These are phyloP conservation scores for Ostrea denselamellosa DNA, from an alignment of 1,140 invertebrate species.

Conservation along the genomic window DNA sequence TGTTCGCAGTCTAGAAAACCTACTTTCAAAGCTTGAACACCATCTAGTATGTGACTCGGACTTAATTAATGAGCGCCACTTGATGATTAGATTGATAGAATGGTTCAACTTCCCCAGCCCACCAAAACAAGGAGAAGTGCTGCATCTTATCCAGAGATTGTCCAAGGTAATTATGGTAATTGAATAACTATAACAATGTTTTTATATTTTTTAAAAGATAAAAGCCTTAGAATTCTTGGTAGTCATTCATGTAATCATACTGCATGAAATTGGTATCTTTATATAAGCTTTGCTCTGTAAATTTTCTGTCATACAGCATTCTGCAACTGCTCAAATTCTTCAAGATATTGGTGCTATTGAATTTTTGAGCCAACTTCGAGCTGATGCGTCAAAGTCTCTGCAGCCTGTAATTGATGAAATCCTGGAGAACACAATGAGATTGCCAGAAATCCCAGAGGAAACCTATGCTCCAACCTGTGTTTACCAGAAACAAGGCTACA, in stretches of 20 bases:
- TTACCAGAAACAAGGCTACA: conserved; percentile 69
- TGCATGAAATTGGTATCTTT: no score
- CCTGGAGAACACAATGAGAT: conserved; percentile 72
- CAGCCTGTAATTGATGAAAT: conserved; percentile 74
- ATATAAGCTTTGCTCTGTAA: background rate
- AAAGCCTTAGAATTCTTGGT: background rate
- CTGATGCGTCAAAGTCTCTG: conserved; percentile 64
- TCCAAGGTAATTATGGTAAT: conserved; percentile 69
- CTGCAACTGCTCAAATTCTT: conserved; percentile 71
- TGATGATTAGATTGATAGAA: conserved; percentile 76
- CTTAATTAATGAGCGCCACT: conserved; percentile 74
- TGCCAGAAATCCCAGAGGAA: conserved; percentile 66
- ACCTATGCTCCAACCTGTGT: conserved; percentile 72
- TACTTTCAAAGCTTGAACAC: conserved; percentile 76
- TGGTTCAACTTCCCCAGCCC: conserved; percentile 76
- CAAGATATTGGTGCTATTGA: conserved; percentile 76
- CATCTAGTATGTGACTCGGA: conserved; percentile 76
- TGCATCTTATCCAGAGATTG: conserved; percentile 68
- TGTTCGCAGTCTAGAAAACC: conserved; percentile 74
- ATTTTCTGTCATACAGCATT: conserved; percentile 67
- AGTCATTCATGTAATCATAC: no score
- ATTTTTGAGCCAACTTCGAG: conserved; percentile 72
- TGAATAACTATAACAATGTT: background rate
- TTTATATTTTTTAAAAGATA: background rate
- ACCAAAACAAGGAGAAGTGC: conserved; percentile 69